These are phyloP conservation scores for Osmoderma eremita DNA, from an alignment of 2,888 invertebrate genomes.

Conservation along the genomic window DNA sequence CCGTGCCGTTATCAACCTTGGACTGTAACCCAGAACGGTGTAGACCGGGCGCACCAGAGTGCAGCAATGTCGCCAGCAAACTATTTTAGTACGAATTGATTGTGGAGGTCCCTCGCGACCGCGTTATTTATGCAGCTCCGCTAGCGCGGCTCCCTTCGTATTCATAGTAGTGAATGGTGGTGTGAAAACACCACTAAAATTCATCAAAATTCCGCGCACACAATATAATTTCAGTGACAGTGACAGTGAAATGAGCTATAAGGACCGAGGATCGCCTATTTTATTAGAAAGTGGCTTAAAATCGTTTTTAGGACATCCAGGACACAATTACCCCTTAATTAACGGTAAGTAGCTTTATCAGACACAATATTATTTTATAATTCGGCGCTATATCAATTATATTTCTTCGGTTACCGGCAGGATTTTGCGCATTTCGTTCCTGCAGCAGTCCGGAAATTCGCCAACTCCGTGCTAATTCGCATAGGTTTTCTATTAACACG, in stretches of 20 bases:
- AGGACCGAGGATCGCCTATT: slow-evolving; percentile 86
- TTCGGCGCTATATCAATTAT: slow-evolving; percentile 28
- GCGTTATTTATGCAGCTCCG: slow-evolving; percentile 56
- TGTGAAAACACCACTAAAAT: slow-evolving; percentile 50
- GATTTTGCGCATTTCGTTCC: slow-evolving; percentile 45
- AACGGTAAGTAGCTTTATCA: slow-evolving; percentile 69
- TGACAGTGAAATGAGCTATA: slow-evolving; percentile 85
- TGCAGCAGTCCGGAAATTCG: slow-evolving; percentile 31
- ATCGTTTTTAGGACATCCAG: slow-evolving; percentile 85
- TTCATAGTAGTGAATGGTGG: slow-evolving; percentile 49
- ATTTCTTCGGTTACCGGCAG: slow-evolving; percentile 37
- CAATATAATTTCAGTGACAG: slow-evolving; percentile 63
- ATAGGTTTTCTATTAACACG: not conserved
- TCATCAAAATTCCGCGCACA: slow-evolving; percentile 64
- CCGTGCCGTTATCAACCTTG: slow-evolving; percentile 61
- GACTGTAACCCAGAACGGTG: slow-evolving; percentile 61
- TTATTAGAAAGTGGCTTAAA: slow-evolving; percentile 88
- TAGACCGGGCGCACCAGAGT: slow-evolving; percentile 58
- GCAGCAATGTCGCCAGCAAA: slow-evolving; percentile 61
- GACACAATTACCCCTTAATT: slow-evolving; percentile 81
- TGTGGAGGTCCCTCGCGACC: slow-evolving; percentile 52
- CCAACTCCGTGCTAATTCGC: slow-evolving; percentile 9
- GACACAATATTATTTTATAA: slow-evolving; percentile 19
- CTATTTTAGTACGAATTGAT: slow-evolving; percentile 64
- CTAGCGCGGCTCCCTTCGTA: slow-evolving; percentile 48